Base-by-base conservation (phyloP, 1,140 invertebrate genomes). In the Rhyacophila brunnea region DNA sequence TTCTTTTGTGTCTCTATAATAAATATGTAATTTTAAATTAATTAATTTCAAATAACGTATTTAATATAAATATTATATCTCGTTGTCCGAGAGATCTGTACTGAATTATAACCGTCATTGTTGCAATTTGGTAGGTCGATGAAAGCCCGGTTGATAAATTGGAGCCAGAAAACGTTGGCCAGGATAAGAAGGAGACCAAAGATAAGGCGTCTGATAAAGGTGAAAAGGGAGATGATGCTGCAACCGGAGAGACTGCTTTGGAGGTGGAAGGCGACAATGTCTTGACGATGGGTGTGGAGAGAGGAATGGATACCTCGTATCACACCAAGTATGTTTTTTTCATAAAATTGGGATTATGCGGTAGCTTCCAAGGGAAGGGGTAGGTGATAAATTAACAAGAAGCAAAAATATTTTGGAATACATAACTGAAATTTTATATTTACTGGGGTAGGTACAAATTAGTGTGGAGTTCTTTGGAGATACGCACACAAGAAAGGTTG, bases 261-360 rank as follows among this genome's bases (percentile, higher is more conserved):
- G 85, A 90, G 56, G 77, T 92, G 10, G 90, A 93, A 65, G 92
- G 92, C 7, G 90, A 94, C 47, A 73, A 73, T 11, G 79, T 92
- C 0, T 56, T 78, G 14, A 95, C 93, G 0, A 66, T 74, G 46
- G 85, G 70, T 3, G 91, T 88, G 10, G 70, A 80, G 1, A 76
- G 93, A 61, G 86, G 85, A 19, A 67, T 70, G 0, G 90, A 93
- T 18, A 89, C 89, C 7, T 85, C 85, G 6, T 73, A 80, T 58
- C 78, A 84, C 72, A 81, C 81, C 58, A 80, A 74, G 81, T 82
- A 62, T 70, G n/a, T n/a, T n/a, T n/a, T n/a, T n/a, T n/a, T n/a
- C n/a, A n/a, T n/a, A n/a, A n/a, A n/a, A n/a, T n/a, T n/a, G n/a
- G n/a, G n/a, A n/a, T n/a, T n/a, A n/a, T n/a, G n/a, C n/a, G n/a